These are phyloP conservation scores for Schlechtendalia chinensis DNA, from an alignment of 1,140 invertebrate species.

Conservation along the genomic window DNA sequence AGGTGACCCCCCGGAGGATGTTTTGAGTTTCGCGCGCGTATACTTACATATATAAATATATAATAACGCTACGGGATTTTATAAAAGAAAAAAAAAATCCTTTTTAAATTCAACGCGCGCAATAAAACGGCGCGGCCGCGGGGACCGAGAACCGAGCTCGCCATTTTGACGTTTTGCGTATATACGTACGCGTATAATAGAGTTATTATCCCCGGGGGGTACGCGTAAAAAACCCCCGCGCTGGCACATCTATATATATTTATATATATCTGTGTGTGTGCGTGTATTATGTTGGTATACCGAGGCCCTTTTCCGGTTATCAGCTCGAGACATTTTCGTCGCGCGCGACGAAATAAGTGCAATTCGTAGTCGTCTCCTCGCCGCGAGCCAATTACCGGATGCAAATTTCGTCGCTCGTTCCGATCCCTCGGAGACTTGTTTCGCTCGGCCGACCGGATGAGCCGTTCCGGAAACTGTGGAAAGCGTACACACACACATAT, in stretches of 20 bases:
- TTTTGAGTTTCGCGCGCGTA: not conserved
- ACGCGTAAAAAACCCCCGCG: not conserved
- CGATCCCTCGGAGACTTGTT: not conserved
- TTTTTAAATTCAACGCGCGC: not conserved
- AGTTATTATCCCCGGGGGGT: slow-evolving; percentile 27
- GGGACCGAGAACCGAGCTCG: not conserved
- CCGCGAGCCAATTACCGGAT: slow-evolving; percentile 23
- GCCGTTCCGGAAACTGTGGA: not conserved
- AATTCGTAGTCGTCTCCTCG: slow-evolving; percentile 27
- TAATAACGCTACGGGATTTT: not conserved
- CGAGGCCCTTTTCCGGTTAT: slow-evolving; percentile 8
- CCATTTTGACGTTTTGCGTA: not conserved
- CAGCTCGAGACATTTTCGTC: slow-evolving; percentile 24
- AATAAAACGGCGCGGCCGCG: not conserved
- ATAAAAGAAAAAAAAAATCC: not conserved
- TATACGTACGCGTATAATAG: not conserved
- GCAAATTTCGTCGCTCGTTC: not conserved
- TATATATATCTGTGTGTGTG: too few relatives aligned
- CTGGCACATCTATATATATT: not conserved
- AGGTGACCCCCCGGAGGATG: not conserved
- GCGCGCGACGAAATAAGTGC: slow-evolving; percentile 6
- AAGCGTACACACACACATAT: not conserved
- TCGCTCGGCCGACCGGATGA: too few relatives aligned
- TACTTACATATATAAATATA: not conserved
- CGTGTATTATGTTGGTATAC: slow-evolving; percentile 4